Percentiles rank a stretch among this genome's conserved stretches.
These are phyloP conservation scores for Aphelinus certus DNA, from an alignment of 1,140 invertebrate genomes.

Conservation along the genomic window DNA sequence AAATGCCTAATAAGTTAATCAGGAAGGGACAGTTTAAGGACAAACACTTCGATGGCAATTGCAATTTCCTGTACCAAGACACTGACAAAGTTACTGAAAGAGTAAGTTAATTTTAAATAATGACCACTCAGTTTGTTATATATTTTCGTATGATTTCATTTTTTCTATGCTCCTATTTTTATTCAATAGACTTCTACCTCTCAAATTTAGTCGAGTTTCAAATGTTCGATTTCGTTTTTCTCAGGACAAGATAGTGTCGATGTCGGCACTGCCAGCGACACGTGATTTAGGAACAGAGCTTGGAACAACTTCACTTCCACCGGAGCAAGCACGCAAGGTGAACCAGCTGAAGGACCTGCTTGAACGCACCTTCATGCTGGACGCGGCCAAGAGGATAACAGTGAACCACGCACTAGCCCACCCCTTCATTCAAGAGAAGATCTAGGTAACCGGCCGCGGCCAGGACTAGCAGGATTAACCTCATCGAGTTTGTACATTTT, in stretches of 20 bases:
- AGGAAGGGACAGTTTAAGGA: slow-evolving; percentile 94
- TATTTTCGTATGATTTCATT: no score
- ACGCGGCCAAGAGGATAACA: slow-evolving; percentile 91
- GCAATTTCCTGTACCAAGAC: slow-evolving; percentile 97
- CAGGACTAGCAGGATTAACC: slow-evolving; percentile 1
- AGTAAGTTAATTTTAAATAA: slow-evolving; percentile 74
- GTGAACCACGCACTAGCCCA: slow-evolving; percentile 95
- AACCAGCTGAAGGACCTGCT: slow-evolving; percentile 93
- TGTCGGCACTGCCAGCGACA: slow-evolving; percentile 88
- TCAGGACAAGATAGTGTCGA: slow-evolving; percentile 95
- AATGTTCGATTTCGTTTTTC: slow-evolving; percentile 9
- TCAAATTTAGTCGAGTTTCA: no score
- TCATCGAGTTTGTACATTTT: slow-evolving; percentile 38
- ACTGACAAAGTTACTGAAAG: slow-evolving; percentile 98
- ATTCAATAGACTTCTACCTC: background rate
- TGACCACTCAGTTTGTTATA: background rate
- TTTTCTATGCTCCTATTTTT: slow-evolving; percentile 14
- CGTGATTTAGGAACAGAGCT: slow-evolving; percentile 89
- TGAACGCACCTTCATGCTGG: slow-evolving; percentile 92
- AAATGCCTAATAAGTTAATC: slow-evolving; percentile 97
- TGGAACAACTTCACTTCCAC: slow-evolving; percentile 80
- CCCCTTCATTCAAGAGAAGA: slow-evolving; percentile 95
- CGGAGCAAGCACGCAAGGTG: slow-evolving; percentile 90
- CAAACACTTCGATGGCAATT: slow-evolving; percentile 96
- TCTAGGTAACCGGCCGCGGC: slow-evolving; percentile 67